Evolutionary conservation across 2,888 invertebrate species (phyloP).

Genomic region (Agrotis puta): DNA sequence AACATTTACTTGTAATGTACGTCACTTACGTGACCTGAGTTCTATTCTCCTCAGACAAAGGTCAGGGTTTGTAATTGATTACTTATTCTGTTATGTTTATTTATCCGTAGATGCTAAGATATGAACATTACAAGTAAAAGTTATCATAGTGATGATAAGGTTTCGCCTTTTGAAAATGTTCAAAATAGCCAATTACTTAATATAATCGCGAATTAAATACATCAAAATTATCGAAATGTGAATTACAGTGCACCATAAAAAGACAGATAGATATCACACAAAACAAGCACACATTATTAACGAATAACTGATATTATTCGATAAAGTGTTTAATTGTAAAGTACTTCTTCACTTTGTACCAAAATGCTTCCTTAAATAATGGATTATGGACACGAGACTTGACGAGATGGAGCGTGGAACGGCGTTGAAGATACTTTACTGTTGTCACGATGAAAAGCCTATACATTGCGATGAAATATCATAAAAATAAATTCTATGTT

Average conservation of each 20-base stretch:
- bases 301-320: constrained; percentile 67
- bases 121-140: constrained; percentile 50
- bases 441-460: constrained; percentile 43
- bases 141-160: constrained; percentile 8
- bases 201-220: constrained; percentile 24
- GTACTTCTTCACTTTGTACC: constrained; percentile 84
- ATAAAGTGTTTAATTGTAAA: constrained; percentile 65
- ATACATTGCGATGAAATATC: constrained; percentile 66
- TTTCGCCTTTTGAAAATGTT: constrained; percentile 12
- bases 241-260: constrained; percentile 67
- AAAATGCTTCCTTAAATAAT: constrained; percentile 81
- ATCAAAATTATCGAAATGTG: constrained; percentile 34
- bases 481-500: constrained; percentile 83
- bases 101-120: constrained; percentile 2
- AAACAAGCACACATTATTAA: constrained; percentile 75
- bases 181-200: constrained; percentile 30
- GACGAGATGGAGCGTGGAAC: constrained; percentile 68
- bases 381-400: constrained; percentile 75
- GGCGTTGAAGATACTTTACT: constrained; percentile 70
- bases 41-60: constrained; percentile 26
- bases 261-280: constrained; percentile 72
- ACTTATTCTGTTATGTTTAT: constrained; percentile 11
- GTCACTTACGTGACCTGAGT: constrained; percentile 2
- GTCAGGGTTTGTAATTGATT: constrained; percentile 30
- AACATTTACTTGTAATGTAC: constrained; percentile 50